These are phyloP conservation scores for Phytoseiulus persimilis DNA, from an alignment of 2,888 invertebrate species.

Conservation along the genomic window DNA sequence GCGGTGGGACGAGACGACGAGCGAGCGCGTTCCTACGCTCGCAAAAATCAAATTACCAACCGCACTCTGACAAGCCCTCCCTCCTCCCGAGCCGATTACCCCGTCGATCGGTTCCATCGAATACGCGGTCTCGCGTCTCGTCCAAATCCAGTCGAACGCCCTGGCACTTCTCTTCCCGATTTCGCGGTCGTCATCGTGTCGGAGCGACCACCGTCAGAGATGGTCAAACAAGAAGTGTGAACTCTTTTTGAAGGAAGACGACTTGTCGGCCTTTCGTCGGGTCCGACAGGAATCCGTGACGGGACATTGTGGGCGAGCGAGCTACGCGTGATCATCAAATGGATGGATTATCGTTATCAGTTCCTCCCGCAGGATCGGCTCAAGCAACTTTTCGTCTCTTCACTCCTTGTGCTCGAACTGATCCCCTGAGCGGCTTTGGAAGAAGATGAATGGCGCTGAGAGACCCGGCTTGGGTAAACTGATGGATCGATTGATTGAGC, in stretches of 20 bases:
- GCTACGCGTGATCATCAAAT: neutral
- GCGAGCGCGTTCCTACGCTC: neutral
- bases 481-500: neutral
- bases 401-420: neutral
- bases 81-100: neutral
- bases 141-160: too few relatives aligned
- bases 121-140: too few relatives aligned
- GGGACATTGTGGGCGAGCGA: neutral
- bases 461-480: neutral
- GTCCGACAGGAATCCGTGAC: neutral
- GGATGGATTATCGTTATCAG: neutral
- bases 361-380: neutral
- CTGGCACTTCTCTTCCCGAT: too few relatives aligned
- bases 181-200: too few relatives aligned
- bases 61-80: neutral
- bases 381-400: neutral
- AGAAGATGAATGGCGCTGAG: neutral
- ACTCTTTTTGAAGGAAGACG: neutral
- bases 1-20: neutral
- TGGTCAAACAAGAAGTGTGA: neutral
- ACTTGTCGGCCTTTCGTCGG: neutral
- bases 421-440: neutral
- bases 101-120: too few relatives aligned
- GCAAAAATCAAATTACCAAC: neutral
- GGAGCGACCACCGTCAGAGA: too few relatives aligned